These are phyloP conservation scores for Hiodon alosoides DNA, from an alignment of 2,113 vertebrate species.

Conservation along the genomic window DNA sequence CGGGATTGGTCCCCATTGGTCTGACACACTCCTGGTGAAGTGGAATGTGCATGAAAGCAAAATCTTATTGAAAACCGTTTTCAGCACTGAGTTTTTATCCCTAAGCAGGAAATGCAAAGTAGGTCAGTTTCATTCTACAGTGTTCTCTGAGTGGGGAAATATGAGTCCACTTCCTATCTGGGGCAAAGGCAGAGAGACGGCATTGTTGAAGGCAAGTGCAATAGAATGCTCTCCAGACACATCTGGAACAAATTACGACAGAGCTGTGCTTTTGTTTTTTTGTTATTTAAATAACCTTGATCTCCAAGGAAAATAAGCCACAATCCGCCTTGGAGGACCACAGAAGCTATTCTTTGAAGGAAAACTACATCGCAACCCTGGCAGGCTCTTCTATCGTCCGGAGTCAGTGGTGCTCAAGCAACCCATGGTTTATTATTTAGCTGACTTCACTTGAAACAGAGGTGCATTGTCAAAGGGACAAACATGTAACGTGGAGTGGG, in stretches of 20 bases:
- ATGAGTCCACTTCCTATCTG: constrained; percentile 41
- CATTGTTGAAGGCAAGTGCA: constrained; percentile 35
- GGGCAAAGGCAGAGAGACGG: constrained; percentile 41
- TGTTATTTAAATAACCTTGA: constrained; percentile 41
- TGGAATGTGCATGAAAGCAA: constrained; percentile 45
- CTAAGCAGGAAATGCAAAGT: constrained; percentile 34
- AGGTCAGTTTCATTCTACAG: constrained; percentile 49
- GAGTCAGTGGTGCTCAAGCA: background rate
- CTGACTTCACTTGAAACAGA: background rate
- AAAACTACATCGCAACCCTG: background rate
- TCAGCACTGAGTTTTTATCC: background rate
- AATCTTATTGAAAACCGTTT: constrained; percentile 41
- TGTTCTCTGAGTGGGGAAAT: constrained; percentile 42
- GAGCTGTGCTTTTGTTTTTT: constrained; percentile 28
- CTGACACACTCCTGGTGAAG: constrained; percentile 35
- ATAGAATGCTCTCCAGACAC: constrained; percentile 40
- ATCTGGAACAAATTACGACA: constrained; percentile 57
- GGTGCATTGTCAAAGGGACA: background rate
- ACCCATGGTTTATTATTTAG: constrained; percentile 3
- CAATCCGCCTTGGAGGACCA: constrained; percentile 21
- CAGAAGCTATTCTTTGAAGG: constrained; percentile 4
- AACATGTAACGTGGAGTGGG: background rate
- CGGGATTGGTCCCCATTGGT: background rate
- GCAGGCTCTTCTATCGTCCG: background rate
- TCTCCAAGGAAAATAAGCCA: constrained; percentile 32